Conservation (phyloP, 2,797 vertebrate genomes). For the Brachyrhaphis roseni region DNA sequence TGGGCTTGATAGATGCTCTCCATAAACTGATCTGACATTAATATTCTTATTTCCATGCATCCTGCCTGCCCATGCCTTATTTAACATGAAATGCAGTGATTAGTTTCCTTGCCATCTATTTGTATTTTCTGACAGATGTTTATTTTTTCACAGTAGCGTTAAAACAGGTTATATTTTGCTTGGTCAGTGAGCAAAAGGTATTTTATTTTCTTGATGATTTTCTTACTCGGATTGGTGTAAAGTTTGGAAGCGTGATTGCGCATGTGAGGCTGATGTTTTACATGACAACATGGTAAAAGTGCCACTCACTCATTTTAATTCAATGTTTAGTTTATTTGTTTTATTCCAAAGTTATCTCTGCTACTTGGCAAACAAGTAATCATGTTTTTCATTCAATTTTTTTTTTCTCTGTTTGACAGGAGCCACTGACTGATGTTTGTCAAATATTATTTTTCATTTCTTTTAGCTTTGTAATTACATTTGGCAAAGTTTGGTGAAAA, state of each 20-base stretch:
- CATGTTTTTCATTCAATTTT: conserved; percentile 22
- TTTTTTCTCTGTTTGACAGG: conserved; percentile 43
- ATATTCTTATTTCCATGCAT: conserved; percentile 47
- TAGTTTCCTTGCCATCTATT: conserved; percentile 59
- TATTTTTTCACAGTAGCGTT: conserved; percentile 71
- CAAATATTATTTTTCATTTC: conserved; percentile 29
- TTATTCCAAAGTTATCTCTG: conserved; percentile 27
- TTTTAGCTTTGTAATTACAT: conserved; percentile 49
- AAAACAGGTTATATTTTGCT: conserved; percentile 61
- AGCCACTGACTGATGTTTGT: conserved; percentile 50
- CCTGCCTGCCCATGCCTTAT: conserved; percentile 79
- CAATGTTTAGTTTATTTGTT: conserved; percentile 29
- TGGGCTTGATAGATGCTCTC: conserved; percentile 42
- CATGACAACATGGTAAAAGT: conserved; percentile 22
- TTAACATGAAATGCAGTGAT: conserved; percentile 74
- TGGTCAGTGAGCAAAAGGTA: conserved; percentile 55
- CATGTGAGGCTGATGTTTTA: conserved; percentile 34
- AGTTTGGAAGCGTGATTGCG: conserved; percentile 52
- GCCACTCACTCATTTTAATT: conserved; percentile 37
- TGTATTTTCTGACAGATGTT: conserved; percentile 74
- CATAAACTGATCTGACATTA: conserved; percentile 49
- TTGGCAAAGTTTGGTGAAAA: conserved; percentile 44
- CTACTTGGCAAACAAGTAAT: conserved; percentile 39
- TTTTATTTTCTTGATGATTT: conserved; percentile 36
- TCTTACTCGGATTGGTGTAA: conserved; percentile 60